A percentile compares a stretch with the other conserved stretches of the same genome.
Evolutionary conservation across 1,140 invertebrate genomes (phyloP).

Genomic region (Drosophila busckii): DNA sequence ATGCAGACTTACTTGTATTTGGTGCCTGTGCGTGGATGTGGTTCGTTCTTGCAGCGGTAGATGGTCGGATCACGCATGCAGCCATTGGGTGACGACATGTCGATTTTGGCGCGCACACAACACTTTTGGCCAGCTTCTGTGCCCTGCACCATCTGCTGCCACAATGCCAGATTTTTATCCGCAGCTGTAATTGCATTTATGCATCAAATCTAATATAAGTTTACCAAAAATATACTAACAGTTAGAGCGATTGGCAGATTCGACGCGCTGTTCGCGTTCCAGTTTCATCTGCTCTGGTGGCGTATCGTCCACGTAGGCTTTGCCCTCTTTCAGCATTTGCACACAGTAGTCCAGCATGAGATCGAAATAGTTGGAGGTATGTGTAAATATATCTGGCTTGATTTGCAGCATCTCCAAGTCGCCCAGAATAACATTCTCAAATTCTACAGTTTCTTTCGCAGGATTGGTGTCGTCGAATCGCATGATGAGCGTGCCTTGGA

Average conservation of each 20-base stretch:
- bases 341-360: constrained; percentile 93
- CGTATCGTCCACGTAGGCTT: constrained; percentile 98
- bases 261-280: constrained; percentile 93
- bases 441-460: constrained; percentile 98
- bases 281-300: constrained; percentile 96
- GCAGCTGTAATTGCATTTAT: constrained; percentile 83
- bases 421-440: constrained; percentile 98
- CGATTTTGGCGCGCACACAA: constrained; percentile 98
- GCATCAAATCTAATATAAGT: no score
- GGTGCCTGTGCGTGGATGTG: constrained; percentile 93
- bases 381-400: constrained; percentile 94
- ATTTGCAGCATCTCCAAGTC: constrained; percentile 95
- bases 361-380: constrained; percentile 99
- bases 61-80: constrained; percentile 99
- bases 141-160: constrained; percentile 97
- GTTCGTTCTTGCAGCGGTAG: constrained; percentile 98
- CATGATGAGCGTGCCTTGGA: constrained; percentile 98
- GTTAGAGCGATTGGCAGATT: constrained; percentile 93
- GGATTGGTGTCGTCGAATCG: constrained; percentile 99
- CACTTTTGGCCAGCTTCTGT: constrained; percentile 88
- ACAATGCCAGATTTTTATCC: constrained; percentile 92
- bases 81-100: constrained; percentile 97
- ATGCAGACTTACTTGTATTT: constrained; percentile 93
- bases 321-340: constrained; percentile 90
- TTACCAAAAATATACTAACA: constrained; percentile 82